Evolutionary conservation across 2,888 invertebrate species (phyloP), one percentile per base, ranked within the genome.

Genomic region (Colletes collaris): DNA sequence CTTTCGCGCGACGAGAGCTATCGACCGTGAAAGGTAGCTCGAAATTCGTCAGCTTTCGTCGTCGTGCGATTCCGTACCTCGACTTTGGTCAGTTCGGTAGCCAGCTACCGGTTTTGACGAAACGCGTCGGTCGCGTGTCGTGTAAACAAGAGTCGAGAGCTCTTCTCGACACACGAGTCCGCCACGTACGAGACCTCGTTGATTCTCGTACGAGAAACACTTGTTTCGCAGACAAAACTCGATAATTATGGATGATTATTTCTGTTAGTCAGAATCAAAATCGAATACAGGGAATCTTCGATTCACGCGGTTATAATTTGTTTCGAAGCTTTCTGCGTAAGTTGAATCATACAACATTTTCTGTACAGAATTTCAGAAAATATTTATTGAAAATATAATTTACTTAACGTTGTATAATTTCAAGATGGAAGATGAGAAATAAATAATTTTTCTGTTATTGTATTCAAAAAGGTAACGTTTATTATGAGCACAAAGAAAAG

Each of bases 201-300:
- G 40, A 6, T 6, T 6, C 16, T n/a, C 44, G 46, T 49, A 70
- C 49, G 40, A 69, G 10, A n/a, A 13, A 10, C 16, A 11, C 62
- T 19, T 52, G 46, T 53, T 16, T n/a, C 27, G 1, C 6, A 44
- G 10, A 27, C 19, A 62, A 40, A 59, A 44, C 16, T 67, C 46
- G 52, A 53, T 40, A 19, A 62, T 69, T 60, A 40, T 19, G n/a
- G n/a, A 10, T 11, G 44, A 40, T 65, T 69, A 40, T 73, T 73
- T 68, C 46, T 46, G 46, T 40, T 52, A 37, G 46, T 46, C 1
- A 35, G 35, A 53, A 62, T 27, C 27, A 27, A 27, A 27, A 27
- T 27, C 27, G 27, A 27, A 27, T 27, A 27, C 27, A 27, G 27
- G 27, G 0, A 27, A 27, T 27, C 27, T 0, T 27, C 27, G 27